Evolutionary conservation across 2,113 vertebrate genomes (phyloP).

Genomic region (Salminus brasiliensis): DNA sequence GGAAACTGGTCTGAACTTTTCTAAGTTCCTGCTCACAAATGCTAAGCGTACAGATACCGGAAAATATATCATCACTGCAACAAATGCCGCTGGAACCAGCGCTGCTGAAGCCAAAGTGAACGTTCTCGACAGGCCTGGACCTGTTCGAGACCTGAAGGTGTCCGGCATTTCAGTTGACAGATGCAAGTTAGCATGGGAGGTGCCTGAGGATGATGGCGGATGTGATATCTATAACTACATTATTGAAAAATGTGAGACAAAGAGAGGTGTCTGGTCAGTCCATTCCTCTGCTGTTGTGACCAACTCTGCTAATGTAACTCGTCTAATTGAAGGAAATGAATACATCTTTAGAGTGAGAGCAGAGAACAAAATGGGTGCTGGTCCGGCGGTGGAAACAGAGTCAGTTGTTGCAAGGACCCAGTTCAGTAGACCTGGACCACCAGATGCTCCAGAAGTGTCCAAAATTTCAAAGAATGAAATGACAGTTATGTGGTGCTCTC

Average conservation of each 20-base stretch:
- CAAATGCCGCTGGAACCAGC: slow-evolving; percentile 87
- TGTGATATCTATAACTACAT: slow-evolving; percentile 99
- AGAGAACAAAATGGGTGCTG: slow-evolving; percentile 98
- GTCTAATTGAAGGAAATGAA: slow-evolving; percentile 94
- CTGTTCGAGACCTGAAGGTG: slow-evolving; percentile 87
- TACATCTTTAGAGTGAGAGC: slow-evolving; percentile 96
- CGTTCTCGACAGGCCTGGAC: slow-evolving; percentile 93
- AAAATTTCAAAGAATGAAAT: slow-evolving; percentile 93
- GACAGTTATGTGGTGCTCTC: slow-evolving; percentile 93
- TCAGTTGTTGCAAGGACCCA: slow-evolving; percentile 91
- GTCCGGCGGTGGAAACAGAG: slow-evolving; percentile 90
- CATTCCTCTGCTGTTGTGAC: slow-evolving; percentile 87
- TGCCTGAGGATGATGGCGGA: slow-evolving; percentile 94
- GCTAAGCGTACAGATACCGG: slow-evolving; percentile 89
- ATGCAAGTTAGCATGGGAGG: slow-evolving; percentile 89
- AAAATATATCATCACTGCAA: slow-evolving; percentile 88
- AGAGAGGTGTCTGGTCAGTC: slow-evolving; percentile 94
- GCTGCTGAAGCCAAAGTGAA: slow-evolving; percentile 86
- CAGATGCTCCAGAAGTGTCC: slow-evolving; percentile 90
- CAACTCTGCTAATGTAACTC: slow-evolving; percentile 85
- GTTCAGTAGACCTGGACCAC: slow-evolving; percentile 86
- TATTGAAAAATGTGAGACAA: slow-evolving; percentile 97
- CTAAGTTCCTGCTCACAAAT: slow-evolving; percentile 85
- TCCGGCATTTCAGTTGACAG: slow-evolving; percentile 88
- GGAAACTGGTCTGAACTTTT: slow-evolving; percentile 83